Base-by-base conservation (phyloP, 2,113 vertebrate genomes). In the Actenoides hombroni region DNA sequence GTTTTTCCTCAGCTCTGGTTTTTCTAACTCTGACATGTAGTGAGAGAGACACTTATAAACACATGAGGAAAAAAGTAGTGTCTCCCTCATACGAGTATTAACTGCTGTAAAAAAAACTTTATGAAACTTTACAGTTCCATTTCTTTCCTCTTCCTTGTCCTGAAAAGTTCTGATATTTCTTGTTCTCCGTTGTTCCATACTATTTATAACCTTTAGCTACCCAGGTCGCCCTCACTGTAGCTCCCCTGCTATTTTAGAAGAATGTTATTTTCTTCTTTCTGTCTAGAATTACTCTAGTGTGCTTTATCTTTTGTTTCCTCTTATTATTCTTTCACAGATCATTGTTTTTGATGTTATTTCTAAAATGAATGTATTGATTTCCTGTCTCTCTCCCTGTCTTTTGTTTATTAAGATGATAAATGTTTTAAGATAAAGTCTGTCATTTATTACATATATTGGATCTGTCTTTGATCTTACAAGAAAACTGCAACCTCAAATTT, bases 291-390 rank as follows among this genome's bases (percentile, higher is more conserved):
- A 83, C 65, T 78, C 26, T 20, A 19, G 17, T 48, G 48, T 76
- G n/a, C 84, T 92, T 82, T 87, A 85, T 95, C 74, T 79, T 87
- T 21, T 40, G 37, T 86, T 96, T 97, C 89, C 93, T 90, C 70
- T 85, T 71, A 92, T 90, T 95, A 85, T 95, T 95, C 82, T 79
- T 77, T 49, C 49, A 89, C 63, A 79, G 64, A 86, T 95, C 37
- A 70, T 92, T 96, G 93, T 93, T 95, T 71, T 69, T 76, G 76
- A 49, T 85, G 64, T 59, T 91, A 44, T 93, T 95, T 91, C 86
- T 88, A 70, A 80, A 90, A 80, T 53, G 19, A 90, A 48, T 57
- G 21, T 73, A 94, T 93, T 93, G 92, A 88, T 95, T 95, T 95
- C 83, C 88, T 93, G 85, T 79, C 48, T 91, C 29, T 82, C n/a